phyloP scores from a whole-genome alignment of 2,797 vertebrate species.

The Danio albolineatus region DNA sequence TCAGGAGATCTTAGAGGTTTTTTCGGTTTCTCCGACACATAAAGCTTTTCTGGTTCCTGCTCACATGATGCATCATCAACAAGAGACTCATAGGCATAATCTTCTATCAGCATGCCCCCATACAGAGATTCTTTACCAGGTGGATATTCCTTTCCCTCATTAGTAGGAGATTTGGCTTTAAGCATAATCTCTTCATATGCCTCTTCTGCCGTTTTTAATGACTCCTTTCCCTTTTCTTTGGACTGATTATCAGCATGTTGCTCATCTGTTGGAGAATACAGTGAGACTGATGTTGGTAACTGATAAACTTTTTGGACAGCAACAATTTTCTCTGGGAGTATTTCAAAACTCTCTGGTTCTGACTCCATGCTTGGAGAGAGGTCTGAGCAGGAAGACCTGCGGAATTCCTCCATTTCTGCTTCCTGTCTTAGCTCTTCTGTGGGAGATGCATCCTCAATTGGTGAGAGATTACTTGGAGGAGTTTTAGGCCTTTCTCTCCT shows the following conservation, averaged over 20 bases:
- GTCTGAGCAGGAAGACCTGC: conserved; percentile 96
- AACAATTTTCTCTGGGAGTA: conserved; percentile 91
- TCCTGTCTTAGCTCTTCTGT: conserved; percentile 97
- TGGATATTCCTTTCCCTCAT: conserved; percentile 79
- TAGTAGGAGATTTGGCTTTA: conserved; percentile 86
- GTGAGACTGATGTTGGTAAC: conserved; percentile 90
- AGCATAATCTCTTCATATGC: conserved; percentile 95
- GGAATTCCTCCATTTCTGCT: conserved; percentile 98
- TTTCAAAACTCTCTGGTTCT: conserved; percentile 96
- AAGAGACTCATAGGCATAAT: conserved; percentile 95
- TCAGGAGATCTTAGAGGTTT: conserved; percentile 83
- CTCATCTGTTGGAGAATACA: conserved; percentile 93
- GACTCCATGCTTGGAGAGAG: conserved; percentile 98
- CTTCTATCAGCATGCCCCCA: conserved; percentile 95
- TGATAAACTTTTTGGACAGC: conserved; percentile 95
- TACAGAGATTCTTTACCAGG: conserved; percentile 92
- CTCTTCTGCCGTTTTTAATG: conserved; percentile 91
- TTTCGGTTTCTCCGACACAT: conserved; percentile 82
- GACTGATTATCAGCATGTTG: conserved; percentile 69
- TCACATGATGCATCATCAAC: conserved; percentile 84
- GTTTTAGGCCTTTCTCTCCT: conserved; percentile 93
- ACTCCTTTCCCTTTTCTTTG: conserved; percentile 77
- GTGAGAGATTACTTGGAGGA: conserved; percentile 95
- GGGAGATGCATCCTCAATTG: conserved; percentile 97
- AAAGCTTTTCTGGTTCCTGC: conserved; percentile 80